These are phyloP conservation scores for Anthopleura xanthogrammica DNA, from an alignment of 92 coral and sea anemone species.

Conservation along the genomic window DNA sequence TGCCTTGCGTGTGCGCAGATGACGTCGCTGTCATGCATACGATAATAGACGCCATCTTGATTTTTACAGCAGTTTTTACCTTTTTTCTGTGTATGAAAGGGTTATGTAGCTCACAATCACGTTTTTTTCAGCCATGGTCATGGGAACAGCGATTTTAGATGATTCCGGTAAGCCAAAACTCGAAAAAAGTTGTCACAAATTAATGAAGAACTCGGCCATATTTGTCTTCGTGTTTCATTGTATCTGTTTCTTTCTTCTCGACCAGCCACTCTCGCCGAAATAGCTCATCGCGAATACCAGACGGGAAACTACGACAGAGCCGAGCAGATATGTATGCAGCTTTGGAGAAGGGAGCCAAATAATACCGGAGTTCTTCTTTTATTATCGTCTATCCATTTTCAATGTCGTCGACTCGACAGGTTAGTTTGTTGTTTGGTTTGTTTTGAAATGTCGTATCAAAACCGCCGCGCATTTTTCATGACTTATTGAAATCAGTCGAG, in stretches of 20 bases:
- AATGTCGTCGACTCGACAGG: constrained; percentile 99
- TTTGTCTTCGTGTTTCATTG: constrained; percentile 19
- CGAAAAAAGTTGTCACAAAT: constrained; percentile 4
- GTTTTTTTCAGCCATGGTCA: constrained; percentile 83
- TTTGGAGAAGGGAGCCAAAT: constrained; percentile 98
- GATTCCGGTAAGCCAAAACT: constrained; percentile 78
- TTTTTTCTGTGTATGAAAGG: constrained; percentile 64
- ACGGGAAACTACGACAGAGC: constrained; percentile 99
- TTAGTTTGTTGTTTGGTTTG: constrained; percentile 45
- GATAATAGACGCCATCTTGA: constrained; percentile 99
- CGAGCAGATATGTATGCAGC: constrained; percentile 98
- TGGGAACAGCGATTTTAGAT: constrained; percentile 97
- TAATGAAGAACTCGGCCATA: constrained; percentile 7
- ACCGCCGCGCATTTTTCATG: constrained; percentile 16
- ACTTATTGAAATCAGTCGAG: constrained; percentile 23
- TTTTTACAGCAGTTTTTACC: constrained; percentile 69
- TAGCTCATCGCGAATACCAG: constrained; percentile 99
- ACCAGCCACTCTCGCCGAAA: constrained; percentile 97
- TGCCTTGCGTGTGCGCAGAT: constrained; percentile 99
- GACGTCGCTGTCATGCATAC: constrained; percentile 96
- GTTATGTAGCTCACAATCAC: constrained; percentile 65
- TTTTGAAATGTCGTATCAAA: constrained; percentile 27
- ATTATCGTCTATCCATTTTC: constrained; percentile 96
- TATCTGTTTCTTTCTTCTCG: constrained; percentile 36
- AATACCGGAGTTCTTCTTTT: constrained; percentile 97